Base-by-base conservation (phyloP, 1,140 invertebrate genomes). In the Dendroctonus valens region DNA sequence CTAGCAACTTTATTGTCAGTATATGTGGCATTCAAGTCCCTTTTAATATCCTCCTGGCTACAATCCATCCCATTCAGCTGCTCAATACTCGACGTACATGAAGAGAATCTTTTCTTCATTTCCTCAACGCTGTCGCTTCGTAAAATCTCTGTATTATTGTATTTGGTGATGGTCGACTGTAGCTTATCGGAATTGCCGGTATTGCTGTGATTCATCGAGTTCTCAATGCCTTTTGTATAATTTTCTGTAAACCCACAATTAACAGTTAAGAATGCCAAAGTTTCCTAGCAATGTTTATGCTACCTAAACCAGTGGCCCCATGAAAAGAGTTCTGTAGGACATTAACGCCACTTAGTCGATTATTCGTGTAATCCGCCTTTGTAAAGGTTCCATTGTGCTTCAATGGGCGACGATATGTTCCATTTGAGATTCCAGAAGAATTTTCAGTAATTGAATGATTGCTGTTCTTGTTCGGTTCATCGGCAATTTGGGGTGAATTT, bases 21-120 rank as follows among this genome's bases (percentile, higher is more conserved):
- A 39, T 66, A 66, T 11, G 37, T 66, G 39, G 14, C 48, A 59
- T 67, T 55, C 12, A 59, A 6, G n/a, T 53, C 37, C 40, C 40
- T 12, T 37, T 59, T 48, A 26, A 26, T 26, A 26, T 53, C 50
- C 15, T 62, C 65, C n/a, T 48, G 11, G 44, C 61, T 59, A 55
- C 67, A 70, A 55, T 50, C 61, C 46, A 67, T 59, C 61, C 59
- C 67, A 54, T 68, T 70, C 61, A 70, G 51, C 65, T 73, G 69
- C 39, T 60, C 63, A 15, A 52, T 61, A n/a, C 49, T 26, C 26
- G 26, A 26, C 26, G 26, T 2, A 26, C 52, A 37, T 68, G 55
- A 63, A 46, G 65, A 66, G 6, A 49, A 48, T 9, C 65, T 26
- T 41, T 68, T 69, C 51, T 70, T 70, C 42, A 72, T 44, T 14